Evolutionary conservation across 2,113 vertebrate species (phyloP), one percentile per base, ranked within the genome.

Genomic region (Lepidothrix coronata): DNA sequence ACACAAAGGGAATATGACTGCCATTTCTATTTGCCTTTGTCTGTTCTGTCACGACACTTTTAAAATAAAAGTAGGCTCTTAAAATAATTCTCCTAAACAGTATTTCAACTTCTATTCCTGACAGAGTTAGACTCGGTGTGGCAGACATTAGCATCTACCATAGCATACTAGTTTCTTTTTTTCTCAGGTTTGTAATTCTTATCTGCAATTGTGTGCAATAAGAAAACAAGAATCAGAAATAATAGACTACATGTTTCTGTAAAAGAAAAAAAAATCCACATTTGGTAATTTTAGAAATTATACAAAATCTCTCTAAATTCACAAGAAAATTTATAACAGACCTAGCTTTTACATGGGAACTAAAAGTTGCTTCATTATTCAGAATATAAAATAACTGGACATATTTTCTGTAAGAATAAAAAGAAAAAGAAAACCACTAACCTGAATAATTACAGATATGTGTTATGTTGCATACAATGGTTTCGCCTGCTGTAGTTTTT

Each of bases 381-480:
- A 58, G 52, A 67, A 85, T 3, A 93, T 59, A 87, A 86, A 95
- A 93, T 33, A 84, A 8, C 8, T 73, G 41, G 6, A 22, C 22
- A 35, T 27, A 9, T 5, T 33, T 76, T 88, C 79, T 8, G 3
- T 44, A 33, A 33, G 8, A 43, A 27, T 82, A 68, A 92, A 72
- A 76, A 39, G 14, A 41, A 76, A 77, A 76, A 94, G 73, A 92
- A 95, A 85, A 41, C 8, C 37, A 94, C 93, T 96, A 88, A 98
- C 98, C 98, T 98, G 98, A 98, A 57, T 93, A 95, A 95, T 97
- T 97, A 91, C 98, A 98, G 89, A 86, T 44, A 66, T 16, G 63
- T 54, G 98, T 97, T 93, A 88, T 19, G 35, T 98, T 98, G 96
- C 97, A 98, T 55, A 96, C 85, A 93, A 96, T 97, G 80, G 63